Percentiles rank a stretch among this genome's conserved stretches.
These are phyloP conservation scores for Oscheius myriophilus DNA, from an alignment of 2,888 invertebrate genomes.

Conservation along the genomic window DNA sequence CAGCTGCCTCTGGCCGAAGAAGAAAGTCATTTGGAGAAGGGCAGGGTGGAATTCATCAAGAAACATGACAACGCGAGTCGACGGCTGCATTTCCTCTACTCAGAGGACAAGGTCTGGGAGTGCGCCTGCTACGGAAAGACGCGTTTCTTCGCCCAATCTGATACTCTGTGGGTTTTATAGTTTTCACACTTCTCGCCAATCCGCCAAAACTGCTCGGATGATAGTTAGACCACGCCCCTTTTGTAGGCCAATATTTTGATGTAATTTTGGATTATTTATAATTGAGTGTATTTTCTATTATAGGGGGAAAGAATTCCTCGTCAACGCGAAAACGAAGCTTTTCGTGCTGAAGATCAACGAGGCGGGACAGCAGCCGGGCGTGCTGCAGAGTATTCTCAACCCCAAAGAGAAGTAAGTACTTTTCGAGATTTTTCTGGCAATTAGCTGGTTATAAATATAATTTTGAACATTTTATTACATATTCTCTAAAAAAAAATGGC, in stretches of 20 bases:
- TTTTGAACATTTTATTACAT: no score
- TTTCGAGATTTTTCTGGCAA: no score
- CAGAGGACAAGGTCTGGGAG: constrained; percentile 73
- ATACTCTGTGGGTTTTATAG: constrained; percentile 66
- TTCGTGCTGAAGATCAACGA: constrained; percentile 43
- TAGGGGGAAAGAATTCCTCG: constrained; percentile 49
- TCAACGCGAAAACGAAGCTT: constrained; percentile 33
- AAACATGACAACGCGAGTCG: constrained; percentile 82
- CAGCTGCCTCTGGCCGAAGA: constrained; percentile 34
- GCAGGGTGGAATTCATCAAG: constrained; percentile 71
- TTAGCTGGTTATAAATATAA: no score
- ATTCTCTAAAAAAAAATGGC: no score
- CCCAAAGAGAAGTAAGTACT: constrained; percentile 12
- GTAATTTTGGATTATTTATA: not conserved
- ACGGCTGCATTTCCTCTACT: constrained; percentile 90
- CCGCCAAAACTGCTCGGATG: no score
- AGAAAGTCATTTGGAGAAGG: constrained; percentile 31
- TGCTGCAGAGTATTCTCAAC: constrained; percentile 47
- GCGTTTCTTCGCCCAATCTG: constrained; percentile 90
- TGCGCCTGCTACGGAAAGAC: constrained; percentile 97
- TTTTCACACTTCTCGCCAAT: no score
- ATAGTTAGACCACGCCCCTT: no score
- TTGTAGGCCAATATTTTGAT: no score
- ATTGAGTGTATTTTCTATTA: constrained; percentile 59
- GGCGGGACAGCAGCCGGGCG: constrained; percentile 49